phyloP scores from a whole-genome alignment of 2,113 vertebrate genomes.

The Microcebus jonahi region DNA sequence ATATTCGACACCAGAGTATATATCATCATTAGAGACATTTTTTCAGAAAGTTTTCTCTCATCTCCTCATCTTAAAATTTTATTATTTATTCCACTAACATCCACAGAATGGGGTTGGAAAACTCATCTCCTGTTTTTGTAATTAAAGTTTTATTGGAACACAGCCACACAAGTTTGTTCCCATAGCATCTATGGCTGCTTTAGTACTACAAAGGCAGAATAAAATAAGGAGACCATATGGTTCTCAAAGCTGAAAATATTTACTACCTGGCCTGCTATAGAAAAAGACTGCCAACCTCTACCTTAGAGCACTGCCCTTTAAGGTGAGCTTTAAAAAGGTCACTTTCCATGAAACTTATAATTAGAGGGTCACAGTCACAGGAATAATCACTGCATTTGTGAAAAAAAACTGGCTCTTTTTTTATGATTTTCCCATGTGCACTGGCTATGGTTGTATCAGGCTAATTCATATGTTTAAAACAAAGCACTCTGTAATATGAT shows the following conservation, averaged over 20 bases:
- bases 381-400: background rate
- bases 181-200: background rate
- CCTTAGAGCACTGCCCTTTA: background rate
- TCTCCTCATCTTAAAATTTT: background rate
- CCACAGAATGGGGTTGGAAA: background rate
- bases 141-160: background rate
- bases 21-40: background rate
- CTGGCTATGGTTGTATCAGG: background rate
- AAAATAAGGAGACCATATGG: background rate
- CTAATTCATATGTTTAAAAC: background rate
- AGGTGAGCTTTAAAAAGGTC: background rate
- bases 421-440: background rate
- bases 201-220: background rate
- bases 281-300: background rate
- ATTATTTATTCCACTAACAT: background rate
- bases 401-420: background rate
- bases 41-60: background rate
- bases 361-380: background rate
- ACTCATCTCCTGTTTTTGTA: background rate
- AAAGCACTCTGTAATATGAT: background rate
- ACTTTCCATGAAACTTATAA: constrained; percentile 29
- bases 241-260: background rate
- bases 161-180: background rate
- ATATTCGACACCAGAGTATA: background rate
- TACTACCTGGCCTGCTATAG: background rate